Evolutionary conservation across 2,113 vertebrate genomes (phyloP).

Genomic region (Zosterops borbonicus): DNA sequence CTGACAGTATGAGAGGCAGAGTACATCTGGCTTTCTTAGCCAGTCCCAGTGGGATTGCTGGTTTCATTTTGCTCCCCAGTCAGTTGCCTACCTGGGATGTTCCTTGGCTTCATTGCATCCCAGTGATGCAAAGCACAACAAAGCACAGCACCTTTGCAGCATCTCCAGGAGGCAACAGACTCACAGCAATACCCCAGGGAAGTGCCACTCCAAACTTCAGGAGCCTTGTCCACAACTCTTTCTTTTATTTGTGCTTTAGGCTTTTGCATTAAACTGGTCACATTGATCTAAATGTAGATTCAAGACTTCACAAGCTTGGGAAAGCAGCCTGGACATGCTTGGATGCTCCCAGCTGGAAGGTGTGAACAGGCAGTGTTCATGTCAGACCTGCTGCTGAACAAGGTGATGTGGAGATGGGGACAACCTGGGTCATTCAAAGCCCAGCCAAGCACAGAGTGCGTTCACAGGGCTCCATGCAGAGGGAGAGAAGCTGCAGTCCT

Average conservation of each 20-base stretch:
- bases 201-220: neutral
- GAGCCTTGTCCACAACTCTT: neutral
- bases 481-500: neutral
- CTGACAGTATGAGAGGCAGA: neutral
- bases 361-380: neutral
- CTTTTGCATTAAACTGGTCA: neutral
- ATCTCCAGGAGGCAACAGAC: neutral
- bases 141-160: neutral
- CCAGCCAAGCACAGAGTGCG: neutral
- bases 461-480: neutral
- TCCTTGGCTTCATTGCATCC: neutral
- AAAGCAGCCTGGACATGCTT: neutral
- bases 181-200: neutral
- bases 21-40: neutral
- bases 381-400: neutral
- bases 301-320: neutral
- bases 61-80: neutral
- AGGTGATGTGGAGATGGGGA: neutral
- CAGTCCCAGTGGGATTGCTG: neutral
- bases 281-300: neutral
- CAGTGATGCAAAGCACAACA: too few species aligned
- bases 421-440: neutral
- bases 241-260: neutral
- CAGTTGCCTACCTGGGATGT: accelerated
- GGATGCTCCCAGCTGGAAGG: neutral